These are phyloP conservation scores for Colletes latitarsis DNA, from an alignment of 1,140 invertebrate species.

Conservation along the genomic window DNA sequence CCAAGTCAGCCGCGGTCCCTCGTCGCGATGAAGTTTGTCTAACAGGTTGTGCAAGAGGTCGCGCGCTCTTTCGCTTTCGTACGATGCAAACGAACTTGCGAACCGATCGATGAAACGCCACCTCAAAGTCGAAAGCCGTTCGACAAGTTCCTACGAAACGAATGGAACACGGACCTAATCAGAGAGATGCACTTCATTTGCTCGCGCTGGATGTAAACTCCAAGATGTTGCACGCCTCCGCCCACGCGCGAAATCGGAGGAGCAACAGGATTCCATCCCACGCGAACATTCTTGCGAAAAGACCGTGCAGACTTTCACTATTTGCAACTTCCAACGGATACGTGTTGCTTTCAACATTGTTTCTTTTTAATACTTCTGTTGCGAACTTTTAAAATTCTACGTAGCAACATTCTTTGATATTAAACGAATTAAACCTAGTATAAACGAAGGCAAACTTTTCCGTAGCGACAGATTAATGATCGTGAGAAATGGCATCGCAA, in stretches of 20 bases:
- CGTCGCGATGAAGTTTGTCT: constrained; percentile 2
- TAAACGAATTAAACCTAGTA: no score
- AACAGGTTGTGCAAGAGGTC: neutral
- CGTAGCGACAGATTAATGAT: no score
- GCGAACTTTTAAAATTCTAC: no score
- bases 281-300: neutral
- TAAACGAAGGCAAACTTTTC: no score
- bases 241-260: neutral
- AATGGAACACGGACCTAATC: neutral
- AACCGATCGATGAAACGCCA: no score
- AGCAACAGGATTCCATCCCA: neutral
- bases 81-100: no score
- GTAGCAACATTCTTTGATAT: no score
- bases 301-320: neutral
- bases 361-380: no score
- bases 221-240: neutral
- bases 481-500: no score
- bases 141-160: neutral
- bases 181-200: neutral
- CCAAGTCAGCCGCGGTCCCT: constrained; percentile 4
- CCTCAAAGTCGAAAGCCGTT: neutral
- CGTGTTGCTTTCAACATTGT: no score
- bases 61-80: no score
- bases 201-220: neutral
- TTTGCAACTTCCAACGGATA: no score